Conservation (phyloP, 2,113 vertebrate genomes). For the Trichechus manatus region DNA sequence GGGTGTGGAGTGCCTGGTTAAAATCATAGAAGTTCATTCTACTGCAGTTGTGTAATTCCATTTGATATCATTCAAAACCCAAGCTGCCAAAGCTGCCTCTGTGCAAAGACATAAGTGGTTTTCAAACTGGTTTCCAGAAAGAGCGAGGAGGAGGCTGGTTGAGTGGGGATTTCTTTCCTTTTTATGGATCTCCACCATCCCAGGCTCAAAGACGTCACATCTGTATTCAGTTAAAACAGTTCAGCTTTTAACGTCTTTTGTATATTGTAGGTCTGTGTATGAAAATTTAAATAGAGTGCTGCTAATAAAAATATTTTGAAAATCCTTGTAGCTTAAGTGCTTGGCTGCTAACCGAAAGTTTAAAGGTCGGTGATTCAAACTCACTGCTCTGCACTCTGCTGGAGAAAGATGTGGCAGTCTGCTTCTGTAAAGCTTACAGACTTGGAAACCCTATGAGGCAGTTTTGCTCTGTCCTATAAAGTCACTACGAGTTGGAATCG, state of each 20-base stretch:
- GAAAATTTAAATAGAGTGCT: neutral
- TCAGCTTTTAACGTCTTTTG: conserved; percentile 20
- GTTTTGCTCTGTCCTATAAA: too few relatives aligned
- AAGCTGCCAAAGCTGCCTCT: neutral
- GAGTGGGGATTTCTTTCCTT: neutral
- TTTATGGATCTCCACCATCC: neutral
- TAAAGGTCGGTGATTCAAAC: too few relatives aligned
- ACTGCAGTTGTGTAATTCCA: neutral
- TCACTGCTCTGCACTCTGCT: too few relatives aligned
- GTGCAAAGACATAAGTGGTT: neutral
- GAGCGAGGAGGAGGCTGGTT: neutral
- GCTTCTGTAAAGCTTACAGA: too few relatives aligned
- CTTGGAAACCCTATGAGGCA: too few relatives aligned
- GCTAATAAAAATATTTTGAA: conserved; percentile 27
- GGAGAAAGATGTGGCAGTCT: too few relatives aligned
- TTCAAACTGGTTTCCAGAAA: neutral
- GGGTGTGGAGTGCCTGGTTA: neutral
- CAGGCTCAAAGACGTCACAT: neutral
- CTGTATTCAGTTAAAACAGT: neutral
- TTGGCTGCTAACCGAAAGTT: too few relatives aligned
- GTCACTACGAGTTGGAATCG: too few relatives aligned
- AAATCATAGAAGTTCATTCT: neutral
- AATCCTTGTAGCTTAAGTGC: neutral
- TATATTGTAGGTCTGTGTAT: neutral
- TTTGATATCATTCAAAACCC: neutral